Evolutionary conservation across 2,113 vertebrate genomes (phyloP), one percentile per base, ranked within the genome.

Genomic region (Sinocyclocheilus anophthalmus): DNA sequence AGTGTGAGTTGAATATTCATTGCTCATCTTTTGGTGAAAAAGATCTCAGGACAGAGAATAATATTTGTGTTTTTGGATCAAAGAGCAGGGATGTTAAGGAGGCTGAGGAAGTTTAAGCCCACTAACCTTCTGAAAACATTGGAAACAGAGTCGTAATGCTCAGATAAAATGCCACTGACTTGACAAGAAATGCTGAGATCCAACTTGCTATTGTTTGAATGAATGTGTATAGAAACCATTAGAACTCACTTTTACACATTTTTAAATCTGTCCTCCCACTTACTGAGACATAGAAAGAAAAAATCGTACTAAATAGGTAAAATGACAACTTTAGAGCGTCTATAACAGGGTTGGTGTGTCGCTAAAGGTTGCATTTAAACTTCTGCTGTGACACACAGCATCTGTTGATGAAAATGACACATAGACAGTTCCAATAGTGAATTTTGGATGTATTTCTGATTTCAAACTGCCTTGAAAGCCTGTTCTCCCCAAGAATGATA

Each of bases 31-130:
- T 24, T 10, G 67, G 20, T 30, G 13, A 76, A 24, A 39, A 72
- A 57, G 26, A 83, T 73, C 50, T 55, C 8, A 26, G 45, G 45
- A 50, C 45, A 69, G 63, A 82, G 42, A 45, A 50, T 81, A 81
- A 65, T 63, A 83, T 73, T 55, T 83, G 26, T 83, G 65, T 72
- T 83, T 82, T 57, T 72, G 65, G 65, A 83, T 57, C 30, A 83
- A 83, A 83, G 65, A 73, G 13, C 4, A 67, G 39, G 3, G 37
- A 6, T 67, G 14, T 81, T 39, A 63, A 61, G 33, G 45, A 48
- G 45, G 45, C 45, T 48, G 55, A 53, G 2, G 20, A 55, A 14
- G 42, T 70, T 37, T 70, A 72, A 83, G 18, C 5, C 26, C 24
- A 22, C 9, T 67, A 39, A 81, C 61, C 80, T 67, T 69, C 39